A percentile compares a stretch with the other conserved stretches of the same genome.
phyloP scores from a whole-genome alignment of 92 coral and sea anemone genomes.

The Heteractis magnifica region DNA sequence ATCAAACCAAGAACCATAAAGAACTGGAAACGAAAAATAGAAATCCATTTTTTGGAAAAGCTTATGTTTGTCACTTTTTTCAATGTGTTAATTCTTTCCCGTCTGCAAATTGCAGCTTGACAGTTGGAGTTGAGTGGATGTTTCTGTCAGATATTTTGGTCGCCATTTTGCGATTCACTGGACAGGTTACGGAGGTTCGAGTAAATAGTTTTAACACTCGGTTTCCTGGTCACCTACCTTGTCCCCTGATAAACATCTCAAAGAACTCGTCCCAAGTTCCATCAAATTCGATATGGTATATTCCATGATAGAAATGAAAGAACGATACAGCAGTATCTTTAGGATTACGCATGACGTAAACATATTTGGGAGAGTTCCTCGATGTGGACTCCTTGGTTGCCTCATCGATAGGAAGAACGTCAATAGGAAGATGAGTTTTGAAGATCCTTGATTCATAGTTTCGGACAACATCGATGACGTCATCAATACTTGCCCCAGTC shows the following conservation, averaged over 20 bases:
- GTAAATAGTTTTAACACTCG: not conserved
- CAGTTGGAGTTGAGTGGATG: no score
- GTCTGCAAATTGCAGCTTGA: no score
- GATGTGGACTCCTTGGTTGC: not conserved
- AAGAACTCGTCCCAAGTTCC: constrained; percentile 60
- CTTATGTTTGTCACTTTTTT: no score
- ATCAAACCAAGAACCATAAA: no score
- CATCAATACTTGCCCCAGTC: not conserved
- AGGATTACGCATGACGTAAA: constrained; percentile 61
- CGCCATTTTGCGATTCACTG: no score
- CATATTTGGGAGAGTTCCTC: constrained; percentile 27
- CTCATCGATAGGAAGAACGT: constrained; percentile 21
- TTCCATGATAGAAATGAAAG: constrained; percentile 34
- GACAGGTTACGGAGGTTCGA: no score
- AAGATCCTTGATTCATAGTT: constrained; percentile 39
- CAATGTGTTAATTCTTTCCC: no score
- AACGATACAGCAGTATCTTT: constrained; percentile 58
- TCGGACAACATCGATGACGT: not conserved
- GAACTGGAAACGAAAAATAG: no score
- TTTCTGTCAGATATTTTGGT: no score
- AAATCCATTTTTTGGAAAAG: no score
- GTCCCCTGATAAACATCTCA: constrained; percentile 47
- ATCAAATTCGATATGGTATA: constrained; percentile 23
- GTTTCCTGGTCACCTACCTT: constrained; percentile 26
- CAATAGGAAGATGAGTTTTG: constrained; percentile 42